Base-by-base conservation (phyloP, 2,888 invertebrate genomes). In the Hyposoter didymator region DNA sequence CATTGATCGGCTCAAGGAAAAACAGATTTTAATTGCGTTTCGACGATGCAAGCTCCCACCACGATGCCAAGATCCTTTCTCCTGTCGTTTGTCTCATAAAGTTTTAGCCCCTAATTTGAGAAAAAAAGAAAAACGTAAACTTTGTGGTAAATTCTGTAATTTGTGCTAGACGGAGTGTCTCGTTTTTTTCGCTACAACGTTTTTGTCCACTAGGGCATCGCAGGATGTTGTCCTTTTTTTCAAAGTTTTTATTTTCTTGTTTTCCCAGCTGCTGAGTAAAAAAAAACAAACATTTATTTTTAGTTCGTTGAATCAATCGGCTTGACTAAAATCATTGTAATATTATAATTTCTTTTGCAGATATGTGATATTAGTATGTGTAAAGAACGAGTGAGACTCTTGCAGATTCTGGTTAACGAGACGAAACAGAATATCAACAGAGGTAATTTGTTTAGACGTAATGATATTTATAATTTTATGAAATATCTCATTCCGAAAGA, bases 291-390 rank as follows among this genome's bases (percentile, higher is more conserved):
- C 10, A 17, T 17, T 22, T 32, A 49, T 70, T 47, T 73, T 47
- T 28, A 28, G 6, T 14, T 69, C 22, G 14, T 8, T 4, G 28
- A 28, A 28, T 59, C 14, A 14, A 69, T 69, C 28, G 7, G 6
- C 17, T 17, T 2, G 6, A 10, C 14, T 35, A n/a, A 28, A 78
- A 59, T 28, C 6, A 22, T 47, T 62, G 4, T 39, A 55, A 55
- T 17, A 19, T 82, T 59, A 22, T 72, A 78, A 64, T 84, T 82
- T 84, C 73, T 32, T 86, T 93, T 92, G 64, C 90, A 95, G 95
- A 93, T 94, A 90, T 95, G 95, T 90, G 95, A 96, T 92, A 96
- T 96, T 86, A 95, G 95, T 90, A 94, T 95, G 78, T 95, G 95
- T 88, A 95, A 95, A 85, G 96, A 96, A 90, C 94, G 95, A 88